A percentile compares a stretch with the other conserved stretches of the same genome.
Evolutionary conservation across 1,140 invertebrate genomes (phyloP).

Genomic region (Bradysia coprophila): DNA sequence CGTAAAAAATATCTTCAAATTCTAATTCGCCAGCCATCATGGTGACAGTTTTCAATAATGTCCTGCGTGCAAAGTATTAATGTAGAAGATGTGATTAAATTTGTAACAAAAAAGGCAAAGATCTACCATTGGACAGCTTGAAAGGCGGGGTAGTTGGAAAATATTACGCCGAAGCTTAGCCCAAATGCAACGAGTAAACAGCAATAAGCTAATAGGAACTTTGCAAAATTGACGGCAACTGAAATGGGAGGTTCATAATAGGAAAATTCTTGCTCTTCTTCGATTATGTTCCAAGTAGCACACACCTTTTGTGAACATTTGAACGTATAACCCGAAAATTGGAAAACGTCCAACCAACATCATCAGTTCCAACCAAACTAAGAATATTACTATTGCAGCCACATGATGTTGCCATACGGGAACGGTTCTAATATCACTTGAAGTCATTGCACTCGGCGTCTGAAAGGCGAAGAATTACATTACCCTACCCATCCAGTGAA

Average conservation of each 20-base stretch:
- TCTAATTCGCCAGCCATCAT: constrained; percentile 82
- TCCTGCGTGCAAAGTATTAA: no score
- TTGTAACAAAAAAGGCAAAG: no score
- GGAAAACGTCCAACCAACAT: constrained; percentile 69
- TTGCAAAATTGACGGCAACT: constrained; percentile 66
- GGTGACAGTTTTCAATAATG: constrained; percentile 58
- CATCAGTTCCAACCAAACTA: constrained; percentile 65
- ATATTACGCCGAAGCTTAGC: constrained; percentile 56
- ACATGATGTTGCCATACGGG: constrained; percentile 56
- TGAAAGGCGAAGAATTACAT: constrained; percentile 6
- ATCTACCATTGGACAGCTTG: constrained; percentile 27
- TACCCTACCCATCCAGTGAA: no score
- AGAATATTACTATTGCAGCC: constrained; percentile 53
- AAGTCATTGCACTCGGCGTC: constrained; percentile 13
- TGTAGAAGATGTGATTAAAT: no score
- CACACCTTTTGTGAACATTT: constrained; percentile 59
- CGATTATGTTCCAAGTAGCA: not conserved
- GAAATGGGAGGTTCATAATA: constrained; percentile 10
- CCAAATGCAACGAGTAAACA: constrained; percentile 63
- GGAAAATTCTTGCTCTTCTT: constrained; percentile 4
- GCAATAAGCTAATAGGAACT: constrained; percentile 61
- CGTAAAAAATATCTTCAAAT: constrained; percentile 67
- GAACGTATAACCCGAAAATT: constrained; percentile 65
- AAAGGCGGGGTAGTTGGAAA: constrained; percentile 55
- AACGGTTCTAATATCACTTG: constrained; percentile 15